Evolutionary conservation across 1,140 invertebrate species (phyloP).

Genomic region (Achatina immaculata): DNA sequence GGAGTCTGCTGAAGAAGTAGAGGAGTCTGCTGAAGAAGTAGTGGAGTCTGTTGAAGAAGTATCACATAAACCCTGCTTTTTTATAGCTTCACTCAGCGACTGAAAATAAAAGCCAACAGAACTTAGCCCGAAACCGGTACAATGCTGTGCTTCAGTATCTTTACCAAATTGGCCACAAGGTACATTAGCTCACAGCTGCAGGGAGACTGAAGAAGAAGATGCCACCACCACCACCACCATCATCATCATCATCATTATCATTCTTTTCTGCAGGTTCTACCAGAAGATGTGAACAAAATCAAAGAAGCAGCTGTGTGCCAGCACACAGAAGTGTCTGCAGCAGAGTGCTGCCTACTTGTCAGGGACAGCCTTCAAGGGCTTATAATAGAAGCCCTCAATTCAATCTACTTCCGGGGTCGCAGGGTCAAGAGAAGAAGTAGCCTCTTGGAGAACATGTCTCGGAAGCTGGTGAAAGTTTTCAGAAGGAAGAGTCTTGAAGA

Average conservation of each 20-base stretch:
- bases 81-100: too few species aligned
- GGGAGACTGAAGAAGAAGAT: too few species aligned
- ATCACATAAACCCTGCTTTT: too few species aligned
- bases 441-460: constrained; percentile 83
- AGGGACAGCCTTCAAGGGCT: constrained; percentile 83
- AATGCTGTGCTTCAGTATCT: too few species aligned
- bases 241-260: background rate
- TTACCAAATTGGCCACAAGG: too few species aligned
- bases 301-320: constrained; percentile 83
- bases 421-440: constrained; percentile 80
- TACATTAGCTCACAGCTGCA: too few species aligned
- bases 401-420: constrained; percentile 77
- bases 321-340: constrained; percentile 87
- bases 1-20: too few species aligned
- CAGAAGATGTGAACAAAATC: constrained; percentile 83
- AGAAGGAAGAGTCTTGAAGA: constrained; percentile 43
- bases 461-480: constrained; percentile 58
- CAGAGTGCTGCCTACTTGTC: constrained; percentile 83
- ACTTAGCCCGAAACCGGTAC: too few species aligned
- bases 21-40: too few species aligned
- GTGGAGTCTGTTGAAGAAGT: too few species aligned
- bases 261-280: constrained; percentile 75
- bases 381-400: constrained; percentile 76
- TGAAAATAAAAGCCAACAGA: too few species aligned
- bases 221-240: too few species aligned